phyloP scores from a whole-genome alignment of 2,113 vertebrate genomes.

The Xiphorhynchus elegans region DNA sequence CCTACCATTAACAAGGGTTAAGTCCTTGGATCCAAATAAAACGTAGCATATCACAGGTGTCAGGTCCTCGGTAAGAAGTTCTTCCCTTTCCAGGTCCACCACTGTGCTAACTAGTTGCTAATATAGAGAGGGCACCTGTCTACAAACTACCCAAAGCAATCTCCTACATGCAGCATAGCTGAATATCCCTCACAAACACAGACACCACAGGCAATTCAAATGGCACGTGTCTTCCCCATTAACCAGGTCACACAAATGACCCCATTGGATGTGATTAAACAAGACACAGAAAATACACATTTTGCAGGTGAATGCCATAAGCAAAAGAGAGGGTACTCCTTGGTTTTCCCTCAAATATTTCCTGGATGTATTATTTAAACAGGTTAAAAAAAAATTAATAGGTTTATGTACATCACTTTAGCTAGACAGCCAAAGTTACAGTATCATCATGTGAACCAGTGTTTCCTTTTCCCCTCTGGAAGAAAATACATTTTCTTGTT shows the following conservation, averaged over 20 bases:
- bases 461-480: not conserved
- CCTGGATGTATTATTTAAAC: not conserved
- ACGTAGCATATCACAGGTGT: not conserved
- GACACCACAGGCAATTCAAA: not conserved
- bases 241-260: not conserved
- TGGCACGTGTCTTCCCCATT: accelerated
- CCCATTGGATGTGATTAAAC: not conserved
- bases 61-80: not conserved
- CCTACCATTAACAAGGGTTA: not conserved
- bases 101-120: not conserved
- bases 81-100: not conserved
- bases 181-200: not conserved
- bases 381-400: not conserved
- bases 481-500: not conserved
- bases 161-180: accelerated
- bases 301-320: not conserved
- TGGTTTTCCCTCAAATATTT: not conserved
- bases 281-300: not conserved
- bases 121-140: not conserved
- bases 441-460: not conserved
- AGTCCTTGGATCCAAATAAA: not conserved
- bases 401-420: not conserved
- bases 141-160: not conserved
- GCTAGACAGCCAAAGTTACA: not conserved
- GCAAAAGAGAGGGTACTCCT: not conserved